Evolutionary conservation across 2,888 invertebrate genomes (phyloP).

Genomic region (Pasiphila rectangulata): DNA sequence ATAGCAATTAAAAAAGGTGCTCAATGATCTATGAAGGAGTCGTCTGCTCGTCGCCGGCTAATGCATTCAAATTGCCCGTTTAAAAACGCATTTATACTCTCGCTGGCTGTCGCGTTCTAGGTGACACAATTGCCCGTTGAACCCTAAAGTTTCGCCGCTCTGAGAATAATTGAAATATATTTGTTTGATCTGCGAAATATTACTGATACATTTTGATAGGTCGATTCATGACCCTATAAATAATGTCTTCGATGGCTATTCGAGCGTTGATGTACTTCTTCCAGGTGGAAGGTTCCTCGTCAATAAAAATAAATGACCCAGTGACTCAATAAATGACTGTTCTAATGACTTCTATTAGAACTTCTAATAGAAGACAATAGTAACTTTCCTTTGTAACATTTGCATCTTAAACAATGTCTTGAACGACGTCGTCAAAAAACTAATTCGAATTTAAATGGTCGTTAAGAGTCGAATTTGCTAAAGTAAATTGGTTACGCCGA

Average conservation of each 20-base stretch:
- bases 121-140: slow-evolving; percentile 24
- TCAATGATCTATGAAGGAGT: background rate
- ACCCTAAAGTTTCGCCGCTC: slow-evolving; percentile 14
- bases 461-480: background rate
- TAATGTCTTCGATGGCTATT: background rate
- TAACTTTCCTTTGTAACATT: background rate
- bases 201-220: background rate
- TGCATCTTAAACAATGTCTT: background rate
- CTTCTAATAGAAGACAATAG: background rate
- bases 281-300: no score
- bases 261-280: no score
- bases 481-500: no score
- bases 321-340: no score
- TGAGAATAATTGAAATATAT: slow-evolving; percentile 16
- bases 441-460: background rate
- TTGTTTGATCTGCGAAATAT: slow-evolving; percentile 16
- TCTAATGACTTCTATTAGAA: no score
- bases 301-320: no score
- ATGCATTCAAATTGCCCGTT: background rate
- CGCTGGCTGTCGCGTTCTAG: slow-evolving; percentile 12
- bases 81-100: background rate
- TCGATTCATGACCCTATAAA: background rate
- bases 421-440: background rate
- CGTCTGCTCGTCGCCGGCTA: background rate
- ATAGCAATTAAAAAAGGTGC: background rate